Conservation (phyloP, 2,113 vertebrate genomes). For the Megaceryle torquata region DNA sequence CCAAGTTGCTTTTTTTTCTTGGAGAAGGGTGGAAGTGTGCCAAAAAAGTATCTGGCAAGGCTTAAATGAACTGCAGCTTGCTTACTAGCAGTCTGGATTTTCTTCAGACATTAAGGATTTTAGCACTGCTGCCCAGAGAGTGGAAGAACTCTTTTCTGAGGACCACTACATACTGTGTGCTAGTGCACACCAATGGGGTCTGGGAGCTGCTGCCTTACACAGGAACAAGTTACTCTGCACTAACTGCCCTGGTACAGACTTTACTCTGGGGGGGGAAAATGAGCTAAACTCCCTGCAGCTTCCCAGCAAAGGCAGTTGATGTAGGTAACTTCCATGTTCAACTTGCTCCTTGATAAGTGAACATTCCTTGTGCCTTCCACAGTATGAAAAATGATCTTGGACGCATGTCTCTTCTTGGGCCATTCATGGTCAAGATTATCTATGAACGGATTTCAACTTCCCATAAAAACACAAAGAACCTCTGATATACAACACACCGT, state of each 20-base stretch:
- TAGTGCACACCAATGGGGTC: neutral
- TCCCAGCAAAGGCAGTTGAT: neutral
- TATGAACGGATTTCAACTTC: neutral
- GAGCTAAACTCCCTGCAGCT: neutral
- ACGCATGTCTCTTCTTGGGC: neutral
- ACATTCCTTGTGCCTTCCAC: neutral
- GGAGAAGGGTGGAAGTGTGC: conserved; percentile 36
- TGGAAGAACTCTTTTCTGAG: neutral
- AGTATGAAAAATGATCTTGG: neutral
- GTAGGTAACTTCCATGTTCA: neutral
- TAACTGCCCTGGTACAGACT: neutral
- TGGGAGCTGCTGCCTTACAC: neutral
- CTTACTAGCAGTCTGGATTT: neutral
- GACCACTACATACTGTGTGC: rapidly evolving
- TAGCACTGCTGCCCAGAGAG: neutral
- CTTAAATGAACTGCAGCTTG: conserved; percentile 44
- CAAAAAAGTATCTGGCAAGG: conserved; percentile 54
- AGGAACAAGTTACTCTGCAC: neutral
- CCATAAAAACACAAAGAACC: neutral
- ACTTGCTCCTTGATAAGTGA: neutral
- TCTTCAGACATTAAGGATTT: neutral
- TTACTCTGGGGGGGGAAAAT: rapidly evolving
- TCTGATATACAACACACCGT: neutral
- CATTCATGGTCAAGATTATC: neutral
- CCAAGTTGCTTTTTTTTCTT: conserved; percentile 31